These are phyloP conservation scores for Callimorpha dominula DNA, from an alignment of 2,888 invertebrate genomes.

Conservation along the genomic window DNA sequence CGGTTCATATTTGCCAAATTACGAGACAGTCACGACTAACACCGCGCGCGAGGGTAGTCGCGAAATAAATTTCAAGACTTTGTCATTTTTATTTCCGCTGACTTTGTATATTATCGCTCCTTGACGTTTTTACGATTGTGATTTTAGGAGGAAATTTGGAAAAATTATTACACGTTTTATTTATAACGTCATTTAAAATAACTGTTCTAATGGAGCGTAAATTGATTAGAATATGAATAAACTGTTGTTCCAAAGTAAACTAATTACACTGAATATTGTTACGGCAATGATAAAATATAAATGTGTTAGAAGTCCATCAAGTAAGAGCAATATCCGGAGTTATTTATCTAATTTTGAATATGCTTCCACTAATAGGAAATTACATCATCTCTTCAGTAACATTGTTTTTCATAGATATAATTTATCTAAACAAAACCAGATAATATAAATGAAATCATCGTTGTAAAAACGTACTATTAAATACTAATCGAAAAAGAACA, in stretches of 20 bases:
- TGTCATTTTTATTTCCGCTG: slow-evolving; percentile 42
- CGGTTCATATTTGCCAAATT: slow-evolving; percentile 39
- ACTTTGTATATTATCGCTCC: slow-evolving; percentile 26
- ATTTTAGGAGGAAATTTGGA: slow-evolving; percentile 19
- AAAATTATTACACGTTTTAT: slow-evolving; percentile 9
- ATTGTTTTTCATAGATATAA: not conserved
- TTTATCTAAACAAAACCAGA: not conserved
- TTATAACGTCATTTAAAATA: slow-evolving; percentile 4
- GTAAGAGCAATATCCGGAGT: not conserved
- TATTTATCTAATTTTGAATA: not conserved
- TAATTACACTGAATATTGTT: not conserved
- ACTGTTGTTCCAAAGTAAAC: not conserved
- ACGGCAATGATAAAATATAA: not conserved
- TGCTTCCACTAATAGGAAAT: not conserved
- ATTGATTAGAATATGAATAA: not conserved
- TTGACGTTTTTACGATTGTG: slow-evolving; percentile 21
- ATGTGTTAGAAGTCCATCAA: not conserved
- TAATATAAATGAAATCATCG: not conserved
- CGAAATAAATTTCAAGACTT: slow-evolving; percentile 35
- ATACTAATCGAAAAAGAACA: not conserved
- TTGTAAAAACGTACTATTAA: not conserved
- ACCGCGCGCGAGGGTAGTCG: slow-evolving; percentile 22
- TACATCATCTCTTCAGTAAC: not conserved
- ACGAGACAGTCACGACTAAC: slow-evolving; percentile 31
- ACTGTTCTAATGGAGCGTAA: not conserved